Evolutionary conservation across 2,888 invertebrate species (phyloP).

Genomic region (Eledone cirrhosa): DNA sequence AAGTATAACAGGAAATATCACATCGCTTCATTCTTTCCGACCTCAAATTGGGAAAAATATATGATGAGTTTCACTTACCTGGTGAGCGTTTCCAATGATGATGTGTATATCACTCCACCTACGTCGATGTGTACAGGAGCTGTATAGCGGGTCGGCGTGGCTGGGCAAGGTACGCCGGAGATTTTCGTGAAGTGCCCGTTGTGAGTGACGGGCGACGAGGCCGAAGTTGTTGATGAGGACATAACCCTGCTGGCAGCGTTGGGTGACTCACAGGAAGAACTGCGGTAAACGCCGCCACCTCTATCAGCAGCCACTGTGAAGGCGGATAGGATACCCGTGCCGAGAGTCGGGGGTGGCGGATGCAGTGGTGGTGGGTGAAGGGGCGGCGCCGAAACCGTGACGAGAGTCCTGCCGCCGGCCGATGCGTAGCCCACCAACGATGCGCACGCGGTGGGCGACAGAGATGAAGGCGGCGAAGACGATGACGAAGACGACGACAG

Average conservation of each 20-base stretch:
- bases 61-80: constrained; percentile 77
- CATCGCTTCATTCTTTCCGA: too few species aligned
- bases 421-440: not conserved
- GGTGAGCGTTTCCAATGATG: constrained; percentile 92
- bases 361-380: not conserved
- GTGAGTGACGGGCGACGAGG: constrained; percentile 45
- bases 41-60: too few species aligned
- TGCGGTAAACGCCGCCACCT: constrained; percentile 23
- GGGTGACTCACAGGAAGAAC: constrained; percentile 13
- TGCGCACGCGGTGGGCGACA: not conserved
- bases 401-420: constrained; percentile 1
- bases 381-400: not conserved
- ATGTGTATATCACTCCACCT: constrained; percentile 95
- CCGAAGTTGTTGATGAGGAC: constrained; percentile 35
- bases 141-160: constrained; percentile 88
- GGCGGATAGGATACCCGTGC: constrained; percentile 21
- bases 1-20: too few species aligned
- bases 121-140: constrained; percentile 98
- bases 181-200: constrained; percentile 76
- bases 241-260: constrained; percentile 23
- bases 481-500: constrained; percentile 14
- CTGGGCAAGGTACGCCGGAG: constrained; percentile 91
- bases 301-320: constrained; percentile 20
- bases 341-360: not conserved
- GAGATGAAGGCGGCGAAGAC: constrained; percentile 1